Conservation (phyloP, 1,140 invertebrate genomes). For the Hyphantria cunea region DNA sequence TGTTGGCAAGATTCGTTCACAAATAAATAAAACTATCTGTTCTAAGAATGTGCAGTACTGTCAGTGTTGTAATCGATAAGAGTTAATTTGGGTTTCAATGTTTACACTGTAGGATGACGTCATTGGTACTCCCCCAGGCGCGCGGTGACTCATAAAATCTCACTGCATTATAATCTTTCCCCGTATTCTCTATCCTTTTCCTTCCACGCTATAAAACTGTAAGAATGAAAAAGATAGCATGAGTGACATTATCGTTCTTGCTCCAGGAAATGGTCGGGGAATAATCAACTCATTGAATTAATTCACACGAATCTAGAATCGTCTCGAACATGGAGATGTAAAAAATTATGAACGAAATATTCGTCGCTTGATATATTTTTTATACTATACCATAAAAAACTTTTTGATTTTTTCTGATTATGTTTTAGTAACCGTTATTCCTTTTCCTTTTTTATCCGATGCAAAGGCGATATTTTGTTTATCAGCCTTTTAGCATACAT, state of each 20-base stretch:
- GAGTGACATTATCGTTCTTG: slow-evolving; percentile 19
- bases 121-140: slow-evolving; percentile 34
- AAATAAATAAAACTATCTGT: too few relatives aligned
- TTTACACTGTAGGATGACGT: slow-evolving; percentile 39
- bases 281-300: slow-evolving; percentile 36
- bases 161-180: slow-evolving; percentile 20
- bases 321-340: slow-evolving; percentile 21
- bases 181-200: neutral
- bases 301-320: slow-evolving; percentile 33
- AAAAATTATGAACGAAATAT: too few relatives aligned
- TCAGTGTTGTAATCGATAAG: slow-evolving; percentile 33
- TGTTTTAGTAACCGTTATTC: too few relatives aligned
- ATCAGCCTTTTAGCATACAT: too few relatives aligned
- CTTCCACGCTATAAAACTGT: neutral
- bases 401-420: too few relatives aligned
- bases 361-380: too few relatives aligned
- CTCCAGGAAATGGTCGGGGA: slow-evolving; percentile 24
- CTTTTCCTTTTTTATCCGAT: too few relatives aligned
- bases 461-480: too few relatives aligned
- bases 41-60: slow-evolving; percentile 14
- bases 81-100: slow-evolving; percentile 30
- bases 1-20: too few relatives aligned
- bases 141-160: slow-evolving; percentile 34
- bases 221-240: slow-evolving; percentile 13
- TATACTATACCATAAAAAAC: too few relatives aligned